A percentile compares a stretch with the other conserved stretches of the same genome.
Evolutionary conservation across 1,140 invertebrate genomes (phyloP).

Genomic region (Drosophila leontia): DNA sequence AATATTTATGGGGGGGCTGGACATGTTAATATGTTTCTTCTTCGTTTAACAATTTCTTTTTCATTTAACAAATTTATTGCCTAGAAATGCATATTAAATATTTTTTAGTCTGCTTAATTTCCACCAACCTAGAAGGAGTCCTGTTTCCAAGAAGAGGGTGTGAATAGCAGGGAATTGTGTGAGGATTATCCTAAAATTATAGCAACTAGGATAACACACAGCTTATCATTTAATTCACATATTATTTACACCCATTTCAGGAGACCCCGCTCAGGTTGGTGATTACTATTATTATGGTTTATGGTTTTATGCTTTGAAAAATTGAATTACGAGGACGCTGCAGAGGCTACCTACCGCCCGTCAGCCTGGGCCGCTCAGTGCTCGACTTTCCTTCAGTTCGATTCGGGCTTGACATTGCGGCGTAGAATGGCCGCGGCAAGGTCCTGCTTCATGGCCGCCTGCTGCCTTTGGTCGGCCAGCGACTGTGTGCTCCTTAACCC

Average conservation of each 20-base stretch:
- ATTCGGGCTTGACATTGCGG: constrained; percentile 86
- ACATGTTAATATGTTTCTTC: constrained; percentile 64
- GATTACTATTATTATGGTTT: constrained; percentile 1
- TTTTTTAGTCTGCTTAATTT: constrained; percentile 34
- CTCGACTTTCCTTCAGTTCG: constrained; percentile 64
- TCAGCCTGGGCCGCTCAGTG: constrained; percentile 37
- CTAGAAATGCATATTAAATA: constrained; percentile 75
- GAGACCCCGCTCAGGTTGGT: constrained; percentile 12
- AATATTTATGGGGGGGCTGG: constrained; percentile 53
- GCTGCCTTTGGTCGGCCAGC: constrained; percentile 92
- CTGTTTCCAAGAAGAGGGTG: background rate
- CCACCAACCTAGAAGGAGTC: background rate
- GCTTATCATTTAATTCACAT: constrained; percentile 20
- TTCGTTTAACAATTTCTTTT: constrained; percentile 71
- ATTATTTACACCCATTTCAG: background rate
- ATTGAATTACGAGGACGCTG: constrained; percentile 53
- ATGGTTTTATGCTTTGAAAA: constrained; percentile 36
- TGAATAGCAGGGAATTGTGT: constrained; percentile 25
- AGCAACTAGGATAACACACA: constrained; percentile 1
- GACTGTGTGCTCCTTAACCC: constrained; percentile 96
- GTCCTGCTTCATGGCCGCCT: constrained; percentile 94
- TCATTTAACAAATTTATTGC: constrained; percentile 76
- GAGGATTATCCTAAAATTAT: constrained; percentile 2
- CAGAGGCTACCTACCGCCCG: constrained; percentile 34
- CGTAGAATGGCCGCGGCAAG: constrained; percentile 92